Percentiles rank a stretch among this genome's conserved stretches.
These are phyloP conservation scores for Dromaius novaehollandiae DNA, from an alignment of 2,113 vertebrate species.

Conservation along the genomic window DNA sequence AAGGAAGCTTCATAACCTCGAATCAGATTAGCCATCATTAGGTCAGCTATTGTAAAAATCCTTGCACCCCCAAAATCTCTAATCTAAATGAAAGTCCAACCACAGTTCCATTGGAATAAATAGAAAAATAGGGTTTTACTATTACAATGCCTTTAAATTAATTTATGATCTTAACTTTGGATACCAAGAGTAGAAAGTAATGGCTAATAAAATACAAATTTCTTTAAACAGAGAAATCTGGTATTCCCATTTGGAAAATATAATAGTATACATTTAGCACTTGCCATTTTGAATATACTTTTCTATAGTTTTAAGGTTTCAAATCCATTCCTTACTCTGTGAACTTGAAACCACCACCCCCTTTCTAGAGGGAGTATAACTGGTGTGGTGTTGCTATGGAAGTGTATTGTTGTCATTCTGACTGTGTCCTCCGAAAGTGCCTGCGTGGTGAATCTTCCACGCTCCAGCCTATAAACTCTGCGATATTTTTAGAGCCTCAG, in stretches of 20 bases:
- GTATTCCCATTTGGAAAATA: background rate
- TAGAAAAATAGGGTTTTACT: background rate
- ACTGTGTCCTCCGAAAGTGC: background rate
- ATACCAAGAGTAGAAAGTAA: background rate
- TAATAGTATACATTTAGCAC: background rate
- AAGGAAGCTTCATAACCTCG: background rate
- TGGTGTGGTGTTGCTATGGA: constrained; percentile 19
- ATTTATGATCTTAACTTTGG: background rate
- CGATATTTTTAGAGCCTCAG: constrained; percentile 75
- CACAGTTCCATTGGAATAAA: background rate
- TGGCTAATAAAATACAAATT: background rate
- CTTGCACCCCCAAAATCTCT: background rate
- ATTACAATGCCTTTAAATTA: background rate
- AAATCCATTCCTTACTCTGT: background rate
- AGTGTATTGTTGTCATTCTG: constrained; percentile 19
- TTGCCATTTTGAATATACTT: background rate
- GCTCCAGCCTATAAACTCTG: constrained; percentile 34
- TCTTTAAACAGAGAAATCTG: background rate
- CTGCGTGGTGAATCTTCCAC: constrained; percentile 3
- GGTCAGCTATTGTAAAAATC: background rate
- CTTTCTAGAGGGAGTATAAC: background rate
- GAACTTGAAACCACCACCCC: background rate
- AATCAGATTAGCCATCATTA: background rate
- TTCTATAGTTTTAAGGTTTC: background rate
- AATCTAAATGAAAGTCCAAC: background rate